Evolutionary conservation across 2,113 vertebrate genomes (phyloP).

Genomic region (Pterocles burchelli): DNA sequence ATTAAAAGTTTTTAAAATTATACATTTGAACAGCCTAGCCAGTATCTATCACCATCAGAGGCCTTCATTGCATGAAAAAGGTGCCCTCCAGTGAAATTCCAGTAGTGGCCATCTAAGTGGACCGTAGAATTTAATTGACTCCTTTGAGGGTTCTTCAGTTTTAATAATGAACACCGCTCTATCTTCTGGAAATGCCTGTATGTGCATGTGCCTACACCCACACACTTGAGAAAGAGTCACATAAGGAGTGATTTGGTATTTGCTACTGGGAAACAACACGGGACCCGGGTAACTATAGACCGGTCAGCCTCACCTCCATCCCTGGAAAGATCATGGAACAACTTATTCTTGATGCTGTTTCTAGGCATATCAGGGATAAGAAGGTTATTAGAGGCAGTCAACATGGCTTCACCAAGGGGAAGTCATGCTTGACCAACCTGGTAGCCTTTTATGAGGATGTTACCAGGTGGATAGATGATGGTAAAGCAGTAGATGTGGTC

Average conservation of each 20-base stretch:
- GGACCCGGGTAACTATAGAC: no score
- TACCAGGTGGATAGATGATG: no score
- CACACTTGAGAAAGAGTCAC: not conserved
- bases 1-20: slow-evolving; percentile 3
- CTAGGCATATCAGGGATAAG: no score
- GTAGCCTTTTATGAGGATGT: no score
- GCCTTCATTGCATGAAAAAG: not conserved
- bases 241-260: not conserved
- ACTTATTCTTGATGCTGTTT: no score
- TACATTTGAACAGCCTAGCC: not conserved
- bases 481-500: no score
- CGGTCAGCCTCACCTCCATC: no score
- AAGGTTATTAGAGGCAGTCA: no score
- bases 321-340: no score
- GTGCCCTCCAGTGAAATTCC: slow-evolving; percentile 7
- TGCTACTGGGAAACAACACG: not conserved
- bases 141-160: not conserved
- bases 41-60: not conserved
- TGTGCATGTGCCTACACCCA: not conserved
- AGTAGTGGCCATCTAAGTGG: not conserved
- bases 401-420: no score
- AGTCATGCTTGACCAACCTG: no score
- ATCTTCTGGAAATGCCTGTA: not conserved
- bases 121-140: slow-evolving; percentile 22
- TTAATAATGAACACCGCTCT: not conserved